These are phyloP conservation scores for Zaprionus lineosus DNA, from an alignment of 2,888 invertebrate species.

Conservation along the genomic window DNA sequence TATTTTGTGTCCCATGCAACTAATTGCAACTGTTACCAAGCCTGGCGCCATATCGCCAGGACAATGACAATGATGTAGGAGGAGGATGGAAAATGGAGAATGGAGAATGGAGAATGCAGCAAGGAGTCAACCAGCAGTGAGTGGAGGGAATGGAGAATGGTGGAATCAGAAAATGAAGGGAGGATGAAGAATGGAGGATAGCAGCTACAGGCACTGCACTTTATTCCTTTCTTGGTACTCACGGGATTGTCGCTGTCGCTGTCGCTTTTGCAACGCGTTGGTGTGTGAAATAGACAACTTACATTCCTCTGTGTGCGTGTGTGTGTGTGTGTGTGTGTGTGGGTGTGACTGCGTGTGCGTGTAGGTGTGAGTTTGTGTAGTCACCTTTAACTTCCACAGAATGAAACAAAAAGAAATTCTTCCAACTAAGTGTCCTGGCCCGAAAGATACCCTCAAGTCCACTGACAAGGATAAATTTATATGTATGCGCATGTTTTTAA, in stretches of 20 bases:
- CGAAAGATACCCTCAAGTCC: too few species aligned
- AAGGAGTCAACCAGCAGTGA: too few species aligned
- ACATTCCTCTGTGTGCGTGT: conserved; percentile 40
- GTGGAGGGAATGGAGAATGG: too few species aligned
- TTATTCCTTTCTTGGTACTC: neutral
- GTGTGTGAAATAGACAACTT: conserved; percentile 75
- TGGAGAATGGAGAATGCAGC: too few species aligned
- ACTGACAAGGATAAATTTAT: too few species aligned
- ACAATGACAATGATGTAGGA: conserved; percentile 43
- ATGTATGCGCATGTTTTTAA: too few species aligned
- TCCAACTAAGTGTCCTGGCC: too few species aligned
- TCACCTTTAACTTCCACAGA: conserved; percentile 42
- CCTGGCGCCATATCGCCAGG: conserved; percentile 53
- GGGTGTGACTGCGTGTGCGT: conserved; percentile 25
- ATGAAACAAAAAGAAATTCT: too few species aligned
- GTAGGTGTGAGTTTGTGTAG: conserved; percentile 22
- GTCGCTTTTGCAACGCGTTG: conserved; percentile 60
- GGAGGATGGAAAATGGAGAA: too few species aligned
- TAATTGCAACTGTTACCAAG: conserved; percentile 67
- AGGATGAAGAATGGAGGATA: too few species aligned
- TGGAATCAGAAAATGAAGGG: too few species aligned
- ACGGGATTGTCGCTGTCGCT: conserved; percentile 23
- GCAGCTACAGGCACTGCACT: conserved; percentile 13
- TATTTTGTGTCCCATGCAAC: conserved; percentile 61
- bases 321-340: conserved; percentile 22